Conservation (phyloP, 2,113 vertebrate species). For the Atractosteus spatula region DNA sequence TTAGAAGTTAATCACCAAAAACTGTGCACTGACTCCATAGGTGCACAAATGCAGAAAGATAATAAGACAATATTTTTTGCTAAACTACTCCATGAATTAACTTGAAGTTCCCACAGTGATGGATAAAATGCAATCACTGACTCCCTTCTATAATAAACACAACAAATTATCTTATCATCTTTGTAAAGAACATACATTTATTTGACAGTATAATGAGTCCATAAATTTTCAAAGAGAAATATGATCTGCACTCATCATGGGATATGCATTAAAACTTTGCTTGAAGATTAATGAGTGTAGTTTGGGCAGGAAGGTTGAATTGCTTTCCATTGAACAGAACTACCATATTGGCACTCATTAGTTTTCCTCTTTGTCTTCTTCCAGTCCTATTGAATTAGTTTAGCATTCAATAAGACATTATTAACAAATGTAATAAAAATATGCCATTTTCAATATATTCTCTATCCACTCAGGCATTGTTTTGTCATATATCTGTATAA, state of each 20-base stretch:
- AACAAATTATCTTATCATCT: constrained; percentile 74
- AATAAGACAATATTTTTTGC: constrained; percentile 65
- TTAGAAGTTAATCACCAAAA: too few relatives aligned
- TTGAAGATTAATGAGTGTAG: constrained; percentile 77
- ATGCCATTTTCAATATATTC: constrained; percentile 21
- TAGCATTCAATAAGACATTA: constrained; percentile 25
- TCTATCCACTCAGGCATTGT: background rate
- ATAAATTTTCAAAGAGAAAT: constrained; percentile 79
- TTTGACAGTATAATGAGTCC: constrained; percentile 78
- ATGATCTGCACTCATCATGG: constrained; percentile 73
- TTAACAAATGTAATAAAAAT: constrained; percentile 32
- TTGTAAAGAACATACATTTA: constrained; percentile 75
- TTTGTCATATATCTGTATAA: too few relatives aligned
- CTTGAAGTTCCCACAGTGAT: constrained; percentile 74
- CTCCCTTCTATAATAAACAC: constrained; percentile 80
- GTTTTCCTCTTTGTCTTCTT: constrained; percentile 12
- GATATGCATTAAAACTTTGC: constrained; percentile 72
- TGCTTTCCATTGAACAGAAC: constrained; percentile 34
- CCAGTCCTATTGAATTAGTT: constrained; percentile 11
- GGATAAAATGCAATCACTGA: constrained; percentile 76
- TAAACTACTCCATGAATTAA: constrained; percentile 77
- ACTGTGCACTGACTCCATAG: too few relatives aligned
- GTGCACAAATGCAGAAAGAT: background rate
- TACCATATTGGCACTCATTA: constrained; percentile 33
- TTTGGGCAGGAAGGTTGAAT: constrained; percentile 46